Conservation (phyloP, 1,140 invertebrate species). For the Orchesella cincta region DNA sequence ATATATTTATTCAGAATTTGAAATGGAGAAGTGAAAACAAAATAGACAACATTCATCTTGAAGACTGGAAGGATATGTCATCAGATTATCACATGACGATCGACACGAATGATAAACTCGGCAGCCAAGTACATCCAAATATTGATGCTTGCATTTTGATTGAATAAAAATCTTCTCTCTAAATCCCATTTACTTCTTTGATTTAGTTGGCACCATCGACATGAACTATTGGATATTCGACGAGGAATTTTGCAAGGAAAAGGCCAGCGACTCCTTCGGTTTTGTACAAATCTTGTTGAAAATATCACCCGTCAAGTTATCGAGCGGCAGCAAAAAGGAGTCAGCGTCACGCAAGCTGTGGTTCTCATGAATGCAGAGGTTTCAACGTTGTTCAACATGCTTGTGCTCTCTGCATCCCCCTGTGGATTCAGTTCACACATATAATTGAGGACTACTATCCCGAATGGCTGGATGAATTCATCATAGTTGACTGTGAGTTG, state of each 20-base stretch:
- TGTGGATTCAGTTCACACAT: neutral
- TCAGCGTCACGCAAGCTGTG: neutral
- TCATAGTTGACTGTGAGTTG: neutral
- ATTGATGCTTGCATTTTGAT: neutral
- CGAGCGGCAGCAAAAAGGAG: neutral
- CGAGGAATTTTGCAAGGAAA: neutral
- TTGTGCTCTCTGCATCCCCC: neutral
- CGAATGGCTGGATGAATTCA: neutral
- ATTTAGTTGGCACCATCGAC: neutral
- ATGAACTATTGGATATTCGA: slow-evolving; percentile 2
- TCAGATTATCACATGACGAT: neutral
- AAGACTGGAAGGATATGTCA: neutral
- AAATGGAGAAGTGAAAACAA: slow-evolving; percentile 9
- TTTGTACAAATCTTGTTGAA: neutral
- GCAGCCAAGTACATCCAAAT: neutral
- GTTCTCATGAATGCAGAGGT: neutral
- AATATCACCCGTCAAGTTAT: slow-evolving; percentile 3
- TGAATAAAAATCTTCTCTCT: neutral
- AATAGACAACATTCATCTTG: slow-evolving; percentile 2
- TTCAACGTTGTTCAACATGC: neutral
- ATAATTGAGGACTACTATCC: neutral
- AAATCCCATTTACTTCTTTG: neutral
- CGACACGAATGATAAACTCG: neutral
- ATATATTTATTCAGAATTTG: neutral
- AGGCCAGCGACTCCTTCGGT: neutral